These are phyloP conservation scores for Tenrec ecaudatus DNA, from an alignment of 2,113 vertebrate species.

Conservation along the genomic window DNA sequence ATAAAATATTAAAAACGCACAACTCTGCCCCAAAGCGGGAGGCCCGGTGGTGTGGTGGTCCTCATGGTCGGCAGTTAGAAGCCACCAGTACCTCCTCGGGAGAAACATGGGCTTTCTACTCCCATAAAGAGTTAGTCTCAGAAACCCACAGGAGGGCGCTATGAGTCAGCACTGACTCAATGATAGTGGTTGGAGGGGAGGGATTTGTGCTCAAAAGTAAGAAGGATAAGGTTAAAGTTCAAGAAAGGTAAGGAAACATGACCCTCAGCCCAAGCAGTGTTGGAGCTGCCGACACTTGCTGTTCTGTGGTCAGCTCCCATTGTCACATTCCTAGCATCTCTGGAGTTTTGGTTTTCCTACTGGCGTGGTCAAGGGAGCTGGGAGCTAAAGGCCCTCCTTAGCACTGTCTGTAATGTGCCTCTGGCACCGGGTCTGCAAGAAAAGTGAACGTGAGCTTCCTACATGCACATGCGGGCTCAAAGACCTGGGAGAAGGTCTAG, in stretches of 20 bases:
- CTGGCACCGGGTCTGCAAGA: not conserved
- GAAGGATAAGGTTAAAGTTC: constrained; percentile 14
- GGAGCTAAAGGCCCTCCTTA: not conserved
- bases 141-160: too few species aligned
- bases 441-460: not conserved
- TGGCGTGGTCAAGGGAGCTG: not conserved
- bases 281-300: not conserved
- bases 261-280: not conserved
- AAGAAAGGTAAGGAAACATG: not conserved
- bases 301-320: not conserved
- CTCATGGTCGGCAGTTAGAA: too few species aligned
- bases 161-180: too few species aligned
- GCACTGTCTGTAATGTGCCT: not conserved
- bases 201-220: not conserved
- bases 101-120: too few species aligned
- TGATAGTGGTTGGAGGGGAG: too few species aligned
- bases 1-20: constrained; percentile 11
- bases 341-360: not conserved
- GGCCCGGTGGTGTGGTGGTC: too few species aligned
- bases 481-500: not conserved
- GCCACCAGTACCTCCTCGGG: too few species aligned
- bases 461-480: not conserved
- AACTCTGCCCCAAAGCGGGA: too few species aligned
- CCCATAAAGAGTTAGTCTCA: too few species aligned
- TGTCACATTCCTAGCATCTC: not conserved